Evolutionary conservation across 2,888 invertebrate genomes (phyloP).

Genomic region (Anoplius nigerrimus): DNA sequence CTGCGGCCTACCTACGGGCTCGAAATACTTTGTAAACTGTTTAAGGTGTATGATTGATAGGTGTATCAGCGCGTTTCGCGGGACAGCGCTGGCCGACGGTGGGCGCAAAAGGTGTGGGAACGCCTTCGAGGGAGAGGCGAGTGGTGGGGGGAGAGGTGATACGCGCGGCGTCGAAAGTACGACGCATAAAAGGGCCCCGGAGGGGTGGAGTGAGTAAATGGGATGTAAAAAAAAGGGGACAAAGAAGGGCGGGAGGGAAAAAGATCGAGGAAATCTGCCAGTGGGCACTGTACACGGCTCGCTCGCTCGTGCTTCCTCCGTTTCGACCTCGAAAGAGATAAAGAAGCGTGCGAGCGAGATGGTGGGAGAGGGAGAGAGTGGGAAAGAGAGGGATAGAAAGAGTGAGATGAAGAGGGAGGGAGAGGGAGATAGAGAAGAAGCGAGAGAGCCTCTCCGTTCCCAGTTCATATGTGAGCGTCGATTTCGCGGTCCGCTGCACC

Average conservation of each 20-base stretch:
- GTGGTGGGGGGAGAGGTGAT: too few relatives aligned
- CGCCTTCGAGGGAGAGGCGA: too few relatives aligned
- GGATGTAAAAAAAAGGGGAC: slow-evolving; percentile 20
- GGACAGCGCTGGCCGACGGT: too few relatives aligned
- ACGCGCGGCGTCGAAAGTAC: slow-evolving; percentile 5
- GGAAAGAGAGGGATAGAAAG: slow-evolving; percentile 11
- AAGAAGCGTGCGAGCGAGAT: slow-evolving; percentile 34
- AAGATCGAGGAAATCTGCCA: slow-evolving; percentile 46
- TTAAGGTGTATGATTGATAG: too few relatives aligned
- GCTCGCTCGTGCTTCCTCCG: slow-evolving; percentile 41
- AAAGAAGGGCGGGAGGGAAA: slow-evolving; percentile 32
- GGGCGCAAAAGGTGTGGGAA: too few relatives aligned
- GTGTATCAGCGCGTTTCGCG: too few relatives aligned
- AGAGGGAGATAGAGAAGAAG: slow-evolving; percentile 29
- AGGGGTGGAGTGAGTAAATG: slow-evolving; percentile 28
- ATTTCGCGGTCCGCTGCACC: slow-evolving; percentile 74
- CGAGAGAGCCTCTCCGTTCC: slow-evolving; percentile 52
- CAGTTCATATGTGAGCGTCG: slow-evolving; percentile 74
- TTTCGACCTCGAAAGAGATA: slow-evolving; percentile 39
- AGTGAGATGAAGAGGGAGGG: slow-evolving; percentile 42
- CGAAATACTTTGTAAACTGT: too few relatives aligned
- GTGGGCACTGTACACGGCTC: slow-evolving; percentile 31
- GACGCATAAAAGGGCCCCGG: slow-evolving; percentile 1
- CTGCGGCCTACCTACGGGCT: too few relatives aligned
- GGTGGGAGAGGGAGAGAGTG: slow-evolving; percentile 13